Base-by-base conservation (phyloP, 2,888 invertebrate species). In the Cyclophora albipunctata region DNA sequence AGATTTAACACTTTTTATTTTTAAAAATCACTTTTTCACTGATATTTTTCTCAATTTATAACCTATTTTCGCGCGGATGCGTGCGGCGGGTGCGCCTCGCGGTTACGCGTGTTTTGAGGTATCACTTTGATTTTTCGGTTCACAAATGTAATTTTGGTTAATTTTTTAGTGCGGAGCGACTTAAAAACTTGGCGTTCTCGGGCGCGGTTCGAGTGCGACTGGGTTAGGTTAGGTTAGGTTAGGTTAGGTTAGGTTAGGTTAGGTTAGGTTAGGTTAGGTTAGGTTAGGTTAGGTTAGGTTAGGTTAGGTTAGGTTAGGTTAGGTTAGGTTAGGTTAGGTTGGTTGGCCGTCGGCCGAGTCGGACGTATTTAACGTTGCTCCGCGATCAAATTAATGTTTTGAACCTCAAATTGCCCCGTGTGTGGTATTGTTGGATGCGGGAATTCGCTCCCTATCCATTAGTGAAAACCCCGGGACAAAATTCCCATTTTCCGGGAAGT, bases 251-350 rank as follows among this genome's bases (percentile, higher is more conserved):
- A 64, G 65, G 62, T 63, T 67, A 58, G 66, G 67, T 64, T 69
- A 63, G 66, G 66, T 65, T 66, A 59, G 66, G 66, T 64, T 67
- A 59, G 65, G 67, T 65, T 66, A 62, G 68, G 69, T 70, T 68
- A 63, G 64, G 62, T 63, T 66, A 63, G 67, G 66, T 69, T 67
- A 66, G 67, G 66, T 68, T 66, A 66, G 65, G 66, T 64, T 64
- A 58, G 63, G 61, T 63, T 63, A 54, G 59, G 61, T 63, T 62
- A 59, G 61, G 61, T 63, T 63, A 59, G 63, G 66, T 67, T 59
- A 59, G 66, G 69, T 71, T 70, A 66, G 71, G 71, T 71, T 69
- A 65, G 71, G 40, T 40, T 40, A 52, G 49, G 49, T 49, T 49
- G 20, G 20, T 20, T 20, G 20, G 20, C 2, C 20, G 20, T 20